phyloP scores from a whole-genome alignment of 2,113 vertebrate genomes.

The Pipa parva region DNA sequence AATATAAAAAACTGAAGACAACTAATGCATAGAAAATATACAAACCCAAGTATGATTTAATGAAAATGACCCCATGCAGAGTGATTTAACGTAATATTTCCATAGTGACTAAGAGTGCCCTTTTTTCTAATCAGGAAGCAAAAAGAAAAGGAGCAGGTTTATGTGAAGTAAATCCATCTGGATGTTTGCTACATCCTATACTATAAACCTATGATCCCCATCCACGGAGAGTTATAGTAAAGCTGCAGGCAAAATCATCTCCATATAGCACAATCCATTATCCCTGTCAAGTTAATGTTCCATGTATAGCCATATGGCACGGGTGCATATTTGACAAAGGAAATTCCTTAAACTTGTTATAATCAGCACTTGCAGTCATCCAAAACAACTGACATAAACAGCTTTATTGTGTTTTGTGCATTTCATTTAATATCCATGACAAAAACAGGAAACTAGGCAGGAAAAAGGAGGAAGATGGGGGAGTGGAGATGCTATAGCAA shows the following conservation, averaged over 20 bases:
- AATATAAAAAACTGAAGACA: too few relatives aligned
- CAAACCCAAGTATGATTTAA: too few relatives aligned
- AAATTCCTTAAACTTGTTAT: conserved; percentile 84
- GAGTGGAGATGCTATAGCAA: conserved; percentile 39
- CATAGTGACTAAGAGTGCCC: neutral
- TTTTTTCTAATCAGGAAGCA: conserved; percentile 49
- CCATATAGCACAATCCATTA: conserved; percentile 84
- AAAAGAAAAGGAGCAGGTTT: conserved; percentile 70
- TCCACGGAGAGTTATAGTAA: conserved; percentile 75
- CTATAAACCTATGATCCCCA: conserved; percentile 73
- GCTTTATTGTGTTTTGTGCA: conserved; percentile 79
- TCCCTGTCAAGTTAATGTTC: conserved; percentile 89
- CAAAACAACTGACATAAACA: conserved; percentile 79
- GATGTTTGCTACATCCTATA: conserved; percentile 67
- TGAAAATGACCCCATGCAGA: too few relatives aligned
- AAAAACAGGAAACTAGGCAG: conserved; percentile 73
- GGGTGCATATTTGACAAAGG: conserved; percentile 80
- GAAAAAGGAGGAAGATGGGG: conserved; percentile 50
- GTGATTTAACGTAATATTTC: too few relatives aligned
- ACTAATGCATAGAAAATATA: too few relatives aligned
- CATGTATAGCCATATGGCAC: conserved; percentile 85
- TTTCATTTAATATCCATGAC: conserved; percentile 74
- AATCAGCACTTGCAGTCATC: conserved; percentile 83
- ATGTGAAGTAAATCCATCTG: conserved; percentile 74
- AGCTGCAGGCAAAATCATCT: conserved; percentile 78